Evolutionary conservation across 2,113 vertebrate species (phyloP).

Genomic region (Boleophthalmus pectinirostris): DNA sequence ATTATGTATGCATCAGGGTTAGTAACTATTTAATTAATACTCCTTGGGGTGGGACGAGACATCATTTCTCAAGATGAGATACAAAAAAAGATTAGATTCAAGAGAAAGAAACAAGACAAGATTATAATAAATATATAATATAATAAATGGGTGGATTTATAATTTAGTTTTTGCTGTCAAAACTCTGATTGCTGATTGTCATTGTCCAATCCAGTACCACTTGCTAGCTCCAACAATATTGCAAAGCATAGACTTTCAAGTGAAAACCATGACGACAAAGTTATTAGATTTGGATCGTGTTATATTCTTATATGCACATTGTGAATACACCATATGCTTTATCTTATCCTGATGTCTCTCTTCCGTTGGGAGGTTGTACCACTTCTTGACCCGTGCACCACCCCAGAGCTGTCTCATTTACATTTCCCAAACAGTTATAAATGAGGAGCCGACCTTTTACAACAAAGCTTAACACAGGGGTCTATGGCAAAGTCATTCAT

Average conservation of each 20-base stretch:
- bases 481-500: neutral
- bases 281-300: neutral
- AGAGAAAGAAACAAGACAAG: too few relatives aligned
- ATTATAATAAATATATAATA: too few relatives aligned
- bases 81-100: too few relatives aligned
- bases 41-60: too few relatives aligned
- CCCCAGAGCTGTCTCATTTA: neutral
- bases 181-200: too few relatives aligned
- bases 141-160: too few relatives aligned
- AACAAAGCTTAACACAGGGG: neutral
- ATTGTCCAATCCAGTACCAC: neutral
- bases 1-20: too few relatives aligned
- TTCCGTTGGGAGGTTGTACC: neutral
- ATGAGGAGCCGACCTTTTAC: neutral
- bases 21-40: too few relatives aligned
- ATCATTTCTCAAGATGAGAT: too few relatives aligned
- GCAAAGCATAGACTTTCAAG: neutral
- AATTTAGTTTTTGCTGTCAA: too few relatives aligned
- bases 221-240: neutral
- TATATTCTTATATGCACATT: neutral
- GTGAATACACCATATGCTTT: neutral
- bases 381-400: neutral
- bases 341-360: neutral
- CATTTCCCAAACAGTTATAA: neutral
- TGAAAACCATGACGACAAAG: neutral